phyloP scores from a whole-genome alignment of 1,140 invertebrate species.

The Eriocheir sinensis region DNA sequence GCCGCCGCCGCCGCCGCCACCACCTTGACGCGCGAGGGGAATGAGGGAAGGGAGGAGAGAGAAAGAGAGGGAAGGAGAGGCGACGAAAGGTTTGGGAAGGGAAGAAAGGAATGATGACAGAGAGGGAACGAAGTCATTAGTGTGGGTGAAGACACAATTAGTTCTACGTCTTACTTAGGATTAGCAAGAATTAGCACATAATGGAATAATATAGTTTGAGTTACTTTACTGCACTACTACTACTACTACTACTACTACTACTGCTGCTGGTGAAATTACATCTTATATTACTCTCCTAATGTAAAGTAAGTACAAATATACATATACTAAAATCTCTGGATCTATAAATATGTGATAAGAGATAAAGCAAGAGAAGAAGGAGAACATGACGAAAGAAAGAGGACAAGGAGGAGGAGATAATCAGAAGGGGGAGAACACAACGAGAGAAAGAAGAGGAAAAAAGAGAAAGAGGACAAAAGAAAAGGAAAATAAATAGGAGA shows the following conservation, averaged over 20 bases:
- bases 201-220: too few relatives aligned
- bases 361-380: not conserved
- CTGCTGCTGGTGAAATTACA: too few relatives aligned
- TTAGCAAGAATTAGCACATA: too few relatives aligned
- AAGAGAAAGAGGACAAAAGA: not conserved
- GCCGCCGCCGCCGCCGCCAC: not conserved
- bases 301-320: too few relatives aligned
- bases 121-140: too few relatives aligned
- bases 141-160: too few relatives aligned
- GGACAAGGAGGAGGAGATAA: not conserved
- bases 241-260: too few relatives aligned
- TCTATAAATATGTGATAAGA: not conserved
- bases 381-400: too few relatives aligned
- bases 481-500: not conserved
- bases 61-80: not conserved
- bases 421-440: not conserved
- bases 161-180: too few relatives aligned
- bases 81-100: not conserved
- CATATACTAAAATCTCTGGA: too few relatives aligned
- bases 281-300: too few relatives aligned
- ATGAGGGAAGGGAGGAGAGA: not conserved
- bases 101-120: not conserved
- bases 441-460: not conserved
- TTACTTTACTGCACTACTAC: too few relatives aligned
- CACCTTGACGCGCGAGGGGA: not conserved